These are phyloP conservation scores for Corythornis cristatus DNA, from an alignment of 2,113 vertebrate species.

Conservation along the genomic window DNA sequence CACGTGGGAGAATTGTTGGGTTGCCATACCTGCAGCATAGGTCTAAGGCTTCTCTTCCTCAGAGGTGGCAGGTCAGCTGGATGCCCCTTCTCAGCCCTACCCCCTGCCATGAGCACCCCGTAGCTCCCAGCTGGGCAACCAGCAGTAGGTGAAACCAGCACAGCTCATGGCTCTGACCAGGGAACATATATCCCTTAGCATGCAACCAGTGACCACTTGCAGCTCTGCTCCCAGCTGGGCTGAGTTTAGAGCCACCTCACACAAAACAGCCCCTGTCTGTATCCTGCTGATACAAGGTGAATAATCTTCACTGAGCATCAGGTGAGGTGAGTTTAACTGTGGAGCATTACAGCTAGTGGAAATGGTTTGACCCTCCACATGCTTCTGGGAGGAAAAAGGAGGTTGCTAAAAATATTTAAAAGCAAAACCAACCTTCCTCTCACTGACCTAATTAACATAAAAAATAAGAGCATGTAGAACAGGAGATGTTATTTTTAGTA, in stretches of 20 bases:
- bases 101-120: not conserved
- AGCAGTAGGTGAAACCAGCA: not conserved
- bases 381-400: not conserved
- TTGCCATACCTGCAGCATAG: not conserved
- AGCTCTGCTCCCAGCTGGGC: not conserved
- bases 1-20: rapidly evolving
- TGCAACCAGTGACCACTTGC: not conserved
- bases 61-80: not conserved
- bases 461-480: not conserved
- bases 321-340: not conserved
- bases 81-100: not conserved
- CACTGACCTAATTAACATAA: not conserved
- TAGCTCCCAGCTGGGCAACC: not conserved
- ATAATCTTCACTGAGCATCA: not conserved
- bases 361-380: not conserved
- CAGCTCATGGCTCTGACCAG: not conserved
- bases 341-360: not conserved
- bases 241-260: not conserved
- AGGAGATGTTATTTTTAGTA: not conserved
- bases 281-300: not conserved
- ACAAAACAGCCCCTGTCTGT: not conserved
- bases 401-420: not conserved
- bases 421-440: not conserved
- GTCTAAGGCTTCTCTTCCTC: not conserved
- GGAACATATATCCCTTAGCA: rapidly evolving